Evolutionary conservation across 2,797 vertebrate species (phyloP).

Genomic region (Phoeniculus purpureus): DNA sequence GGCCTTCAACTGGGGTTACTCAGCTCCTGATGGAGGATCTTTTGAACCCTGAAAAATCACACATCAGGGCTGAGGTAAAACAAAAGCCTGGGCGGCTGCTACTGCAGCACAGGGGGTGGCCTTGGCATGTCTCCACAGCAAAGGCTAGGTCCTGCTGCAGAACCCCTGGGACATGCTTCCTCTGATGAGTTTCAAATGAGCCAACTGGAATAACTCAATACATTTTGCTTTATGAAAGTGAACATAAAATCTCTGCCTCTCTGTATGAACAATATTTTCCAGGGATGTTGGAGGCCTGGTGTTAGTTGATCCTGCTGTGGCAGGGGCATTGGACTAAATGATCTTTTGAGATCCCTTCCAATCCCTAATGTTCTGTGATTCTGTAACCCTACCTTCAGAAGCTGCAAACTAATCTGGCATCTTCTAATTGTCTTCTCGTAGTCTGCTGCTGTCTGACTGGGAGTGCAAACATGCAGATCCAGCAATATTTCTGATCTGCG

Average conservation of each 20-base stretch:
- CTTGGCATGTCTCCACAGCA: fast-evolving
- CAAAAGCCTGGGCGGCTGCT: background rate
- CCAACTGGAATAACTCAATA: background rate
- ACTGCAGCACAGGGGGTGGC: background rate
- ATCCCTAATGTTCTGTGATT: too few species aligned
- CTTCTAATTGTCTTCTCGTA: background rate
- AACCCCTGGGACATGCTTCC: background rate
- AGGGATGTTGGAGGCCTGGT: background rate
- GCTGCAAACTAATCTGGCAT: background rate
- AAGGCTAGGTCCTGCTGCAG: background rate
- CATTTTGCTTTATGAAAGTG: background rate
- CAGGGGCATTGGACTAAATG: too few species aligned
- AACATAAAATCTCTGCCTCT: background rate
- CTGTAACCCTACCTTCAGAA: background rate
- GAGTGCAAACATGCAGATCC: background rate
- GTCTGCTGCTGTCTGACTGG: background rate
- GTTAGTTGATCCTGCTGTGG: too few species aligned
- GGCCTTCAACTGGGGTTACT: background rate
- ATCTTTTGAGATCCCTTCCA: background rate
- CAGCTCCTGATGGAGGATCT: background rate
- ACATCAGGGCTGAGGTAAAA: fast-evolving
- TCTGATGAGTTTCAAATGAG: background rate
- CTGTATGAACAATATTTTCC: background rate
- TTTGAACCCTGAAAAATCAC: background rate
- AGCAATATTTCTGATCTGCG: background rate